A percentile compares a stretch with the other conserved stretches of the same genome.
These are phyloP conservation scores for Drosophila kohkoa DNA, from an alignment of 1,140 invertebrate genomes.

Conservation along the genomic window DNA sequence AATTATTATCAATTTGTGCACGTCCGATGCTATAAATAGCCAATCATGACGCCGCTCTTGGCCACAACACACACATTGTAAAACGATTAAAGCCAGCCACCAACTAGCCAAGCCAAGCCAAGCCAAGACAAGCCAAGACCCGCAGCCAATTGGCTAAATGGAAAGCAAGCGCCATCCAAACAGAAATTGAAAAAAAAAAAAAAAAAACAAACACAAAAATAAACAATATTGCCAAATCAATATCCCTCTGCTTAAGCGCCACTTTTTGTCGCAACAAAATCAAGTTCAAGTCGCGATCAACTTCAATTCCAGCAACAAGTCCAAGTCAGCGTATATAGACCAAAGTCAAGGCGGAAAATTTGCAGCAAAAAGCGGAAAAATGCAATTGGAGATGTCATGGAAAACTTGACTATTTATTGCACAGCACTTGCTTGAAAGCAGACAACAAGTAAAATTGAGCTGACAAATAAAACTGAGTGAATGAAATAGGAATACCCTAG, in stretches of 20 bases:
- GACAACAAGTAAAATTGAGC: no score
- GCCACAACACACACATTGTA: neutral
- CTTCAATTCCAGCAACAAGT: neutral
- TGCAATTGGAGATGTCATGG: neutral
- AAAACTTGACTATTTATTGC: neutral
- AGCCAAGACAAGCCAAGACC: neutral
- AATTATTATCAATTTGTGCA: constrained; percentile 82
- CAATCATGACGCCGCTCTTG: constrained; percentile 50
- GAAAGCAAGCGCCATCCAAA: constrained; percentile 25
- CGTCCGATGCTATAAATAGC: constrained; percentile 73
- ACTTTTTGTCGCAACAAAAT: neutral
- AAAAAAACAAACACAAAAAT: neutral
- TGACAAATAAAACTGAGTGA: no score
- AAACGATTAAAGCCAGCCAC: constrained; percentile 1
- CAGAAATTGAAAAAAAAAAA: no score
- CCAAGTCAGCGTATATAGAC: constrained; percentile 18
- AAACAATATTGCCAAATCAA: constrained; percentile 10
- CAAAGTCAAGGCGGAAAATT: constrained; percentile 14
- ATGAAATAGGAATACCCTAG: no score
- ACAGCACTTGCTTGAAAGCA: no score
- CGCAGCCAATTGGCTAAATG: constrained; percentile 27
- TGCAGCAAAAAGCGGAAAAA: constrained; percentile 12
- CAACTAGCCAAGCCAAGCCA: no score
- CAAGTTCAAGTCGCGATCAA: constrained; percentile 5
- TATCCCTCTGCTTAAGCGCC: neutral